Percentiles rank a stretch among this genome's conserved stretches.
phyloP scores from a whole-genome alignment of 2,797 vertebrate species.

The Trichosurus vulpecula region DNA sequence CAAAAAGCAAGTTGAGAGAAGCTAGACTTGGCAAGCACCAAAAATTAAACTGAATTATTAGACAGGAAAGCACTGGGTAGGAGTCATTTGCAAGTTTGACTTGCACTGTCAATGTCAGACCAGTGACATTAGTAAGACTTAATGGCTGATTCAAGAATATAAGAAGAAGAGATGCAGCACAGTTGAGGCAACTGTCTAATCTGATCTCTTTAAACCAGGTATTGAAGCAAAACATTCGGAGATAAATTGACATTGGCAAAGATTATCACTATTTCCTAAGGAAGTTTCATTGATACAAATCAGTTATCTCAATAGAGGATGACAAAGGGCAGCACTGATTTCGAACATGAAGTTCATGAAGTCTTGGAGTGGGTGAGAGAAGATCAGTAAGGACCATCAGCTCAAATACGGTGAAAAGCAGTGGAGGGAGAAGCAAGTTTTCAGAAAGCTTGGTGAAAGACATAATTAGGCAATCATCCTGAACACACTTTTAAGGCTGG shows the following conservation, averaged over 20 bases:
- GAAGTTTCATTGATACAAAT: not conserved
- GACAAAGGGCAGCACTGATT: not conserved
- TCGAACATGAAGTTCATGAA: not conserved
- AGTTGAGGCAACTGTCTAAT: not conserved
- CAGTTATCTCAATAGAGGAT: not conserved
- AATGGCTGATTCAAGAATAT: not conserved
- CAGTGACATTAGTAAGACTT: not conserved
- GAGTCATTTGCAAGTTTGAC: not conserved
- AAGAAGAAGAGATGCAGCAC: not conserved
- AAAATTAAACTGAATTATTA: not conserved
- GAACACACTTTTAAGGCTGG: not conserved
- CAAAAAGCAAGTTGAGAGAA: not conserved
- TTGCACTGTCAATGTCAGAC: too few relatives aligned
- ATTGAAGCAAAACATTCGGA: not conserved
- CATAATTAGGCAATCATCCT: not conserved
- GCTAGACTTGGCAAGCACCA: not conserved
- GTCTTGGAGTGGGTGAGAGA: not conserved
- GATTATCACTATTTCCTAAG: not conserved
- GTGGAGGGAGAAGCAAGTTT: not conserved
- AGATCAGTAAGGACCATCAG: not conserved
- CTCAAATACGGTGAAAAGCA: not conserved
- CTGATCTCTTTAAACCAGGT: not conserved
- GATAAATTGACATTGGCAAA: not conserved
- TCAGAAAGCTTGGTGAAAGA: not conserved
- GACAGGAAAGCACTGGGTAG: not conserved